Evolutionary conservation across 2,113 vertebrate species (phyloP).

Genomic region (Corythoichthys intestinalis): DNA sequence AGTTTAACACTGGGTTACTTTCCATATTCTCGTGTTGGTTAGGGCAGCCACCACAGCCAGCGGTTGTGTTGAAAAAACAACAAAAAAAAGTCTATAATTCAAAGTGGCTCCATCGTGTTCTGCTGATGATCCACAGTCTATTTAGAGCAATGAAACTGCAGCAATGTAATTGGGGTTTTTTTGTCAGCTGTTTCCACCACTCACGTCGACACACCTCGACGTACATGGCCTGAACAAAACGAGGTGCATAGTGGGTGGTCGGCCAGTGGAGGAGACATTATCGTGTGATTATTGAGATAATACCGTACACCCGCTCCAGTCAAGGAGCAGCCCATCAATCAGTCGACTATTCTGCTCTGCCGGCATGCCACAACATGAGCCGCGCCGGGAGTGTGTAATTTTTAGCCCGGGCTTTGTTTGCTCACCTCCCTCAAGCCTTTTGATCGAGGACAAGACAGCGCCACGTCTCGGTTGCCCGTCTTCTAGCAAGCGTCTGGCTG

Average conservation of each 20-base stretch:
- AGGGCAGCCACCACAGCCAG: constrained; percentile 55
- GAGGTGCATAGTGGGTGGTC: constrained; percentile 64
- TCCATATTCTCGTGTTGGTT: constrained; percentile 67
- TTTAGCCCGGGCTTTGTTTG: constrained; percentile 66
- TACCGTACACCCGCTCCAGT: constrained; percentile 63
- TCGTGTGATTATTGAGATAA: constrained; percentile 74
- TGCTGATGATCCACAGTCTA: constrained; percentile 69
- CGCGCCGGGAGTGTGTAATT: constrained; percentile 64
- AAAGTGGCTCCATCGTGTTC: constrained; percentile 61
- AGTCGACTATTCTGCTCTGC: constrained; percentile 57
- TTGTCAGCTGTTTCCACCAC: constrained; percentile 71
- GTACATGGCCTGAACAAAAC: constrained; percentile 48
- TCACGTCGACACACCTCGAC: constrained; percentile 65
- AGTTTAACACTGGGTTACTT: constrained; percentile 67
- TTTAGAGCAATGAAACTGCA: constrained; percentile 65
- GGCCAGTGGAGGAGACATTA: constrained; percentile 68
- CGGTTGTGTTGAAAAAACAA: constrained; percentile 46
- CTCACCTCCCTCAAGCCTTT: constrained; percentile 54
- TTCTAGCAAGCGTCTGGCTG: not conserved
- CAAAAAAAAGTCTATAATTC: constrained; percentile 64
- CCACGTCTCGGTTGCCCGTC: constrained; percentile 35
- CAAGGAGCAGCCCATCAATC: constrained; percentile 68
- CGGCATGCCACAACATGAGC: constrained; percentile 63
- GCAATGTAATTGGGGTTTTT: constrained; percentile 63
- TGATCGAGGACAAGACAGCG: constrained; percentile 67